These are phyloP conservation scores for Seriola quinqueradiata DNA, from an alignment of 2,113 vertebrate genomes.

Conservation along the genomic window DNA sequence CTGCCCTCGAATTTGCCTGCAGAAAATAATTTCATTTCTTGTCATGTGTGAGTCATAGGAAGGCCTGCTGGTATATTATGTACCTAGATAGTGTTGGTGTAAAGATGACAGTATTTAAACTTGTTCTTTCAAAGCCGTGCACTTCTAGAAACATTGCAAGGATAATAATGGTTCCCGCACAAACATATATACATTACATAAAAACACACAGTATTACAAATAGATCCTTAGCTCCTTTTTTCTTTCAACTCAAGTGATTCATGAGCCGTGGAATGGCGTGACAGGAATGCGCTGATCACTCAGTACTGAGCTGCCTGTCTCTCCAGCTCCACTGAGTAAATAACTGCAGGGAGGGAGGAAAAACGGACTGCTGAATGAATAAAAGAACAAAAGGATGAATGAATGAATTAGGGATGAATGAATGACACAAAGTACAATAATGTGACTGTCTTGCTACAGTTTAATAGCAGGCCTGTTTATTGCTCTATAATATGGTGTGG, in stretches of 20 bases:
- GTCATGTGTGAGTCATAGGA: slow-evolving; percentile 1
- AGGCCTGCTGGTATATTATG: not conserved
- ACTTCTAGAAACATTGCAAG: slow-evolving; percentile 4
- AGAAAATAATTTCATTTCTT: slow-evolving; percentile 1
- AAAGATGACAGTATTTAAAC: slow-evolving; percentile 25
- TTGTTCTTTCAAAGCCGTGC: slow-evolving; percentile 32
- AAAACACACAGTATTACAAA: slow-evolving; percentile 34
- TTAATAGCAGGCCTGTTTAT: not conserved
- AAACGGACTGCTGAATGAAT: slow-evolving; percentile 60
- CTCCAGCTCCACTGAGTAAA: slow-evolving; percentile 60
- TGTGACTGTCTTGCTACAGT: not conserved
- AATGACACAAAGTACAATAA: slow-evolving; percentile 47
- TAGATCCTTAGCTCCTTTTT: slow-evolving; percentile 47
- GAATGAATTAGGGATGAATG: slow-evolving; percentile 68
- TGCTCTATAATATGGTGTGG: not conserved
- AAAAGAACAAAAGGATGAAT: slow-evolving; percentile 57
- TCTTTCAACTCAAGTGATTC: slow-evolving; percentile 64
- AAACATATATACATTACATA: slow-evolving; percentile 37
- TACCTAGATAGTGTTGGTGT: slow-evolving; percentile 14
- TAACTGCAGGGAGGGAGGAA: slow-evolving; percentile 42
- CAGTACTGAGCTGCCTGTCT: slow-evolving; percentile 53
- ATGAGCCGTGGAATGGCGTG: slow-evolving; percentile 69
- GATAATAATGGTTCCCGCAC: slow-evolving; percentile 34
- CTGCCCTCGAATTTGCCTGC: not conserved
- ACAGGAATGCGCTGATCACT: slow-evolving; percentile 77